Conservation (phyloP, 2,888 invertebrate genomes). For the Ectropis crepuscularia region DNA sequence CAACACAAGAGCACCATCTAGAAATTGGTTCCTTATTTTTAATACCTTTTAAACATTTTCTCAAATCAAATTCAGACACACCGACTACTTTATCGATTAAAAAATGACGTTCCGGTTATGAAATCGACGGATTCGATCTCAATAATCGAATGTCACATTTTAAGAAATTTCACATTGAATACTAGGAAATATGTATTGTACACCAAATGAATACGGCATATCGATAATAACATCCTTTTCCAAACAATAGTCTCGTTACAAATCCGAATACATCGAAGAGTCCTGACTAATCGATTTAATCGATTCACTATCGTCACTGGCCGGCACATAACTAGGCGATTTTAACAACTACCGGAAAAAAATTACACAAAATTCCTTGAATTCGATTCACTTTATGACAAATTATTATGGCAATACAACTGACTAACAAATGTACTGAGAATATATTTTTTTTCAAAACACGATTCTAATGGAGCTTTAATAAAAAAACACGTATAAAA, state of each 20-base stretch:
- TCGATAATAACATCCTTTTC: constrained; percentile 37
- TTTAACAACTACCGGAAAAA: constrained; percentile 30
- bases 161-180: constrained; percentile 42
- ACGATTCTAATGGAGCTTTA: constrained; percentile 29
- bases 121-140: constrained; percentile 2
- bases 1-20: constrained; percentile 57
- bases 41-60: constrained; percentile 42
- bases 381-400: constrained; percentile 32
- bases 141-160: constrained; percentile 33
- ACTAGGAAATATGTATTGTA: constrained; percentile 43
- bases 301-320: constrained; percentile 42
- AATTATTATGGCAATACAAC: constrained; percentile 41
- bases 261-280: constrained; percentile 36
- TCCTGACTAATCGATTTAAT: constrained; percentile 41
- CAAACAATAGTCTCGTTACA: constrained; percentile 44
- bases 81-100: constrained; percentile 43
- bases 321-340: constrained; percentile 42
- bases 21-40: constrained; percentile 55
- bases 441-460: constrained; percentile 27
- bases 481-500: constrained; percentile 36
- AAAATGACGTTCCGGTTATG: constrained; percentile 23
- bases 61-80: constrained; percentile 47
- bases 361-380: constrained; percentile 27
- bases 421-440: constrained; percentile 39
- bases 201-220: constrained; percentile 45